Evolutionary conservation across 2,888 invertebrate species (phyloP), one percentile per base, ranked within the genome.

Genomic region (Rhagonycha lutea): DNA sequence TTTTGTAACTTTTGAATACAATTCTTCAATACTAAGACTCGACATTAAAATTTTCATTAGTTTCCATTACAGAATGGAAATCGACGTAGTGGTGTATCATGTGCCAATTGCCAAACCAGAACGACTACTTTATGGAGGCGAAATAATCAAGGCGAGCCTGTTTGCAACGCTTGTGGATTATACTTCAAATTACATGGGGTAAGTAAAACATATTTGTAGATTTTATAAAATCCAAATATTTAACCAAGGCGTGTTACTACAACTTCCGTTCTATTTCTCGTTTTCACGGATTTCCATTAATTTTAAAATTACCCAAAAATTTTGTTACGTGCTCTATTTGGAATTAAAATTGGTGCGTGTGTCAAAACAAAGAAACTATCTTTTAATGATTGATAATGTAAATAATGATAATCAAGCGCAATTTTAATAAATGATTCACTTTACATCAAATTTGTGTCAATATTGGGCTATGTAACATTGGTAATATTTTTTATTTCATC

Each of bases 51-150:
- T 89, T 76, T 61, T 70, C 32, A 70, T 69, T 60, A 73, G 72
- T 62, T 69, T 77, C 61, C 62, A 73, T 90, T 90, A 62, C 89
- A 91, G 85, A 90, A 90, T 83, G 92, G 92, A 69, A 92, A 90
- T 86, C 88, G 92, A 78, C 89, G 93, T 80, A 90, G 90, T 63
- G 98, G 98, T 0, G 92, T 98, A 80, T 92, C 94, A 84, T 99
- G 98, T 90, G 97, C 98, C 79, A 99, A 99, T 90, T 99, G 98
- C 88, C 94, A 95, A 79, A 99, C 99, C 4, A 92, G 94, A 74
- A 96, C 95, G 82, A 99, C 99, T 10, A 99, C 99, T 5, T 91
- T 99, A 72, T 99, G 99, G 99, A 91, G 99, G 76, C 92, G 99
- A 82, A 99, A 99, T 90, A 95, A 97, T 88, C 96, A 97, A 85